Evolutionary conservation across 2,888 invertebrate species (phyloP).

Genomic region (Spodoptera exigua): DNA sequence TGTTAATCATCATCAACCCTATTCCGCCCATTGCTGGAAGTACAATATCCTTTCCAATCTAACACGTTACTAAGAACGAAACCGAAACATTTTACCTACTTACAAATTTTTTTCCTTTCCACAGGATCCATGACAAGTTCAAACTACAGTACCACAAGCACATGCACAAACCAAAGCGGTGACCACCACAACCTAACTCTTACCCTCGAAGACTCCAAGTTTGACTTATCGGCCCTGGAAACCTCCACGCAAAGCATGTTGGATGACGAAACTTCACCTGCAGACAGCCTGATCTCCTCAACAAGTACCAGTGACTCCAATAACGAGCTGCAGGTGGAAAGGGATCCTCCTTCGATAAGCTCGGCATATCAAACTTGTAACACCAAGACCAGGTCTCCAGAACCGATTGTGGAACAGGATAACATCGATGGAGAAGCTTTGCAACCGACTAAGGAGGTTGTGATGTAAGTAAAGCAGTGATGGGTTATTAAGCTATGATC

Average conservation of each 20-base stretch:
- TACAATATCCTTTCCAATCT: too few species aligned
- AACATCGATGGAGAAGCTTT: slow-evolving; percentile 77
- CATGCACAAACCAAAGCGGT: slow-evolving; percentile 84
- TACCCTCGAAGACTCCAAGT: slow-evolving; percentile 92
- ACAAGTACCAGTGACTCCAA: slow-evolving; percentile 91
- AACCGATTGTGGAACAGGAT: slow-evolving; percentile 72
- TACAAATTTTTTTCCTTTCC: not conserved
- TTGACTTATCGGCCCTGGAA: slow-evolving; percentile 92
- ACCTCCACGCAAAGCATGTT: slow-evolving; percentile 91
- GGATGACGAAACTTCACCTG: slow-evolving; percentile 95
- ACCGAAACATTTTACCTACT: too few species aligned
- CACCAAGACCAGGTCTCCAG: slow-evolving; percentile 87
- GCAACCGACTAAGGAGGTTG: slow-evolving; percentile 73
- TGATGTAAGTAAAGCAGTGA: slow-evolving; percentile 67
- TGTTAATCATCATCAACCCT: too few species aligned
- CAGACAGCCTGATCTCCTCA: slow-evolving; percentile 92
- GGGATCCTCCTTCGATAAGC: slow-evolving; percentile 79
- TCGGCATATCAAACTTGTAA: slow-evolving; percentile 86
- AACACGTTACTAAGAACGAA: too few species aligned
- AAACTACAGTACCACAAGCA: slow-evolving; percentile 87
- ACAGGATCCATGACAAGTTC: slow-evolving; percentile 87
- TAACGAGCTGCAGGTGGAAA: slow-evolving; percentile 85
- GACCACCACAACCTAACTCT: slow-evolving; percentile 89
- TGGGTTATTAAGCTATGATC: too few species aligned
- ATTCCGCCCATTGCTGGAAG: too few species aligned